Evolutionary conservation across 2,797 vertebrate genomes (phyloP).

Genomic region (Rhincodon typus): DNA sequence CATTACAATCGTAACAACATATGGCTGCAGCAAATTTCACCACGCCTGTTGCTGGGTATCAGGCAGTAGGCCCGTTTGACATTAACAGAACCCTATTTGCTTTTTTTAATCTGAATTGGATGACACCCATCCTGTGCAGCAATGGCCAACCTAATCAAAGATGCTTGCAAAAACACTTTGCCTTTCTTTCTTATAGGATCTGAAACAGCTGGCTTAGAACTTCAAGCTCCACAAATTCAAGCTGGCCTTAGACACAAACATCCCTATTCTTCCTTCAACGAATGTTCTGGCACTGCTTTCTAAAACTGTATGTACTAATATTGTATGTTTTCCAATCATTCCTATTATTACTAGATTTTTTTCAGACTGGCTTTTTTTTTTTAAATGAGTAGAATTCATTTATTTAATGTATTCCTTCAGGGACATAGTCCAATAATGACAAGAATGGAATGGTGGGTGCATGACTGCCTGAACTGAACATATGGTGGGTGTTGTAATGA

Average conservation of each 20-base stretch:
- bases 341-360: background rate
- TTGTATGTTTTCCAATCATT: background rate
- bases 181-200: background rate
- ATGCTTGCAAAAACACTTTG: background rate
- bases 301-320: background rate
- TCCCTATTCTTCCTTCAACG: background rate
- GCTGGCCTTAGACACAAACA: background rate
- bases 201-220: background rate
- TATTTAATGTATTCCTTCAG: background rate
- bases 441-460: background rate
- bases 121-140: background rate
- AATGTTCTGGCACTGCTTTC: background rate
- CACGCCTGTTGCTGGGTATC: no score
- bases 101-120: background rate
- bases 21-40: background rate
- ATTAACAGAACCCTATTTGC: background rate
- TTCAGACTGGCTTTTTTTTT: background rate
- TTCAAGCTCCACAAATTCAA: background rate
- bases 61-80: background rate
- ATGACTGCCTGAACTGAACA: slow-evolving; percentile 10
- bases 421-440: background rate
- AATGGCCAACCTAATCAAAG: background rate
- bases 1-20: no score
- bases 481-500: slow-evolving; percentile 30
- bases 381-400: background rate